Base-by-base conservation (phyloP, 2,113 vertebrate genomes). In the mouse (Mus musculus) region DNA sequence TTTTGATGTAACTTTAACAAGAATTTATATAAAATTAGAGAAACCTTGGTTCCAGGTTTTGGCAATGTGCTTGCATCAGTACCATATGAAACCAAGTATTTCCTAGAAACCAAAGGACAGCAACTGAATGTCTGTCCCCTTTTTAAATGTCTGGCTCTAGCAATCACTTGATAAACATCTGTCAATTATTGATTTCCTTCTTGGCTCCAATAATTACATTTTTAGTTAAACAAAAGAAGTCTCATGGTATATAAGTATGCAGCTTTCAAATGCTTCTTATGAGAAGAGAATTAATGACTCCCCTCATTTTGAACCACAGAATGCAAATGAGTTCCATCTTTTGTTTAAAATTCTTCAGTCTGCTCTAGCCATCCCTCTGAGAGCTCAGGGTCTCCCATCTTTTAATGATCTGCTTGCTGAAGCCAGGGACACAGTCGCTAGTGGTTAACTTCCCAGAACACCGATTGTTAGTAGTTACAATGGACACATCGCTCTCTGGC, bases 311-410 rank as follows among this genome's bases (percentile, higher is more conserved):
- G 56, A 86, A 75, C 46, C 30, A 52, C 8, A 46, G 80, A 93
- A 87, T 95, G 72, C 56, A 96, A 90, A 93, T 96, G 77, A 24
- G 4, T 69, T 93, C 33, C n/a, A 30, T 36, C 59, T 69, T 88
- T 93, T 90, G 69, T 95, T 96, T 73, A 30, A 90, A 92, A 88
- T 84, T 89, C 52, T 22, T 95, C 8, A 2, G 59, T 59, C 49
- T 85, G 72, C 33, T 69, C 52, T 10, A 72, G 46, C 26, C 17
- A 0, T 63, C 88, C 61, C 65, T 94, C 46, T 14, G 59, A 96
- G 86, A 71, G 54, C 69, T 84, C 26, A 22, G 13, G 52, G 59
- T 76, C 72, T 49, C 78, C 82, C n/a, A 26, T 76, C 67, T 71
- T 94, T 65, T 65, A 76, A 81, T 73, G 88, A 93, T 90, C 91